Evolutionary conservation across 1,140 invertebrate genomes (phyloP).

Genomic region (Fopius arisanus): DNA sequence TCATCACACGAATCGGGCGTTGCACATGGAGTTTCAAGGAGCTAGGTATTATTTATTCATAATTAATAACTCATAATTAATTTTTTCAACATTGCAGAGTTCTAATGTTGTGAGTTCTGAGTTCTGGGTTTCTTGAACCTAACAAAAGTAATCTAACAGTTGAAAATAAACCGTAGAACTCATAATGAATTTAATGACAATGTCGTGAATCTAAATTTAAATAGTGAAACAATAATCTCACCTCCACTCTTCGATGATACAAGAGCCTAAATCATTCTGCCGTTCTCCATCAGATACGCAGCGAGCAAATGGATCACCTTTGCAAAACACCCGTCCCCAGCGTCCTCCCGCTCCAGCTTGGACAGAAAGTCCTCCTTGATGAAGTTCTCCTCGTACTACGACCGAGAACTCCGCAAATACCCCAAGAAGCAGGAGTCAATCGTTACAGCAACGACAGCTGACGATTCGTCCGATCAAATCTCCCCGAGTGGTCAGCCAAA

Average conservation of each 20-base stretch:
- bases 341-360: conserved; percentile 11
- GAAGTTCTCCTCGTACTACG: conserved; percentile 35
- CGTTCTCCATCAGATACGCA: conserved; percentile 24
- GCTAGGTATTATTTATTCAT: neutral
- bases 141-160: too few species aligned
- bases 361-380: conserved; percentile 39
- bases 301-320: conserved; percentile 46
- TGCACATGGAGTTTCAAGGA: conserved; percentile 36
- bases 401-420: neutral
- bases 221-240: too few species aligned
- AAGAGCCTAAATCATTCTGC: too few species aligned
- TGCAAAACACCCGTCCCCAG: conserved; percentile 40
- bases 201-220: too few species aligned
- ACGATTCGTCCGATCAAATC: neutral
- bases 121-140: too few species aligned
- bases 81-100: too few species aligned
- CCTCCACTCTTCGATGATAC: too few species aligned
- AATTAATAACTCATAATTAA: too few species aligned
- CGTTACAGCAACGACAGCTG: neutral
- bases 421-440: neutral
- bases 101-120: too few species aligned
- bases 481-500: neutral
- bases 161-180: too few species aligned
- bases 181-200: too few species aligned
- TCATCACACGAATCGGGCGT: conserved; percentile 35